A percentile compares a stretch with the other conserved stretches of the same genome.
Evolutionary conservation across 2,113 vertebrate species (phyloP).

Genomic region (Odontesthes bonariensis): DNA sequence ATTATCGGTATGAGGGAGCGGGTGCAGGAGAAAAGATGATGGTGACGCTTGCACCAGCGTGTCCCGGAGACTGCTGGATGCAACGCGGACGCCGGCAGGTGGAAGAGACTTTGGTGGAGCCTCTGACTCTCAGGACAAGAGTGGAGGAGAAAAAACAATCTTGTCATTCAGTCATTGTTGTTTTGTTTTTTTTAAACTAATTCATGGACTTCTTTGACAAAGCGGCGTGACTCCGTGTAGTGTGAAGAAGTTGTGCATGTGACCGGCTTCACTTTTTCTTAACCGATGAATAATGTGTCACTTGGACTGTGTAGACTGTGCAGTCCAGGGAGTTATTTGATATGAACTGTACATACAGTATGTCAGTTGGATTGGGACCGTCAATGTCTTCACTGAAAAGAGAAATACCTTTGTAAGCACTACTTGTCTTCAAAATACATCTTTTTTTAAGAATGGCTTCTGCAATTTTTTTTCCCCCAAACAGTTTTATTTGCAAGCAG

Average conservation of each 20-base stretch:
- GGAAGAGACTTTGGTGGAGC: slow-evolving; percentile 57
- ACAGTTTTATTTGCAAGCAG: slow-evolving; percentile 42
- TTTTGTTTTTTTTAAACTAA: slow-evolving; percentile 72
- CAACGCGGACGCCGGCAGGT: slow-evolving; percentile 57
- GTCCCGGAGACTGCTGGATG: slow-evolving; percentile 67
- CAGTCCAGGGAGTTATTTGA: slow-evolving; percentile 71
- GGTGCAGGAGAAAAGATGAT: slow-evolving; percentile 48
- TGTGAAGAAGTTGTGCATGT: slow-evolving; percentile 87
- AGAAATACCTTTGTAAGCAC: slow-evolving; percentile 90
- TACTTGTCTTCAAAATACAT: slow-evolving; percentile 92
- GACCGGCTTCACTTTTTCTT: slow-evolving; percentile 87
- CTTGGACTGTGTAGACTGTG: slow-evolving; percentile 71
- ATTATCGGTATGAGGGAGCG: slow-evolving; percentile 40
- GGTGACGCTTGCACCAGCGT: slow-evolving; percentile 58
- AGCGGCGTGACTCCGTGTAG: slow-evolving; percentile 70
- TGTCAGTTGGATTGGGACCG: slow-evolving; percentile 77
- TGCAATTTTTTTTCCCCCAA: slow-evolving; percentile 70
- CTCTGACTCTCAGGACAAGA: slow-evolving; percentile 62
- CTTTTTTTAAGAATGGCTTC: slow-evolving; percentile 80
- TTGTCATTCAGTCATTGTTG: slow-evolving; percentile 72
- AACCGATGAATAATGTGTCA: slow-evolving; percentile 84
- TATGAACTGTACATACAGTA: slow-evolving; percentile 84
- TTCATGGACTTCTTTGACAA: slow-evolving; percentile 81
- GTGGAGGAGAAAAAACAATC: slow-evolving; percentile 63
- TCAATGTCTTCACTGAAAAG: slow-evolving; percentile 85